Evolutionary conservation across 2,113 vertebrate species (phyloP), one percentile per base, ranked within the genome.

Genomic region (Gymnocephalus cernua): DNA sequence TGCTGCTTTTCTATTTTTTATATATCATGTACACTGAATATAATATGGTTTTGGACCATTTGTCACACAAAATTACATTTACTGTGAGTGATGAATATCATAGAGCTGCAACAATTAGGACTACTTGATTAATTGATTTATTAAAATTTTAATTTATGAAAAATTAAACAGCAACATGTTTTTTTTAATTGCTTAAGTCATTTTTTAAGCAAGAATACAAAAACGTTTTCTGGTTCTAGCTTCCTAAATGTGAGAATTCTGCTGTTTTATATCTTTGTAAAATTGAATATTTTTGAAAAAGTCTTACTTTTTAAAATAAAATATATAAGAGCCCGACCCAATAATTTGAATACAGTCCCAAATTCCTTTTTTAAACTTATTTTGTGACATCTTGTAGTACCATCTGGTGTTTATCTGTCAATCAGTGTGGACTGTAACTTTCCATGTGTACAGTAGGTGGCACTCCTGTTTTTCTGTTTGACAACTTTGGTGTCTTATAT

Each of bases 381-480:
- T 27, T 56, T n/a, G 7, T n/a, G 18, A 4, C 27, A 13, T 63
- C 23, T 25, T 1, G 4, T 19, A 1, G 2, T 41, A 41, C 38
- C 38, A 41, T 41, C 38, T 41, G 38, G 10, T 41, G 38, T 41
- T 41, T 41, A 8, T 50, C 18, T 44, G 35, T 29, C 13, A 29
- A 1, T 63, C 38, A 25, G 14, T 14, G 10, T 21, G 18, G 10
- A 5, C 6, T 16, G 21, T 23, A 57, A 35, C 21, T 47, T 63
- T 32, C 29, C 2, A 16, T 12, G 1, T 21, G 3, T 3, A 27
- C 83, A 47, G 35, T 6, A 77, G 78, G 73, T 72, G 78, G 73
- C 66, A 1, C 67, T 81, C 6, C 14, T 72, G 77, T 13, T 18
- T 71, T 29, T 35, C 51, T 47, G 1, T 69, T 64, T n/a, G n/a